Base-by-base conservation (phyloP, 2,888 invertebrate species). In the Crematogaster levior region DNA sequence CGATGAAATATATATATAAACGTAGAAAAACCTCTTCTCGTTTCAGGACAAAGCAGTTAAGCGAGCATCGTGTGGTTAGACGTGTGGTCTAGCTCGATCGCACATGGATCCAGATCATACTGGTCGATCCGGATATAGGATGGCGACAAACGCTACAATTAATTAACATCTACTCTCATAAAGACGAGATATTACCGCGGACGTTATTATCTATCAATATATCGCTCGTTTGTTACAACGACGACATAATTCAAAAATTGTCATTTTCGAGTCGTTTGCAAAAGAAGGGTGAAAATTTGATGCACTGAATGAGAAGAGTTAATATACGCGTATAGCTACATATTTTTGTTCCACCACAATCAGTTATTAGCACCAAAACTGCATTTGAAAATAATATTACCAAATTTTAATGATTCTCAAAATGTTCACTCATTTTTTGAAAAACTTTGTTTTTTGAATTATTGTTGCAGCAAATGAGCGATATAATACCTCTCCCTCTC, bases 91-190 rank as follows among this genome's bases (percentile, higher is more conserved):
- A 24, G n/a, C 3, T 56, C 21, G 27, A 51, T 53, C 34, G 15
- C 30, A 15, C 34, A 30, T 51, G 21, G 48, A 68, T 68, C 68
- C 27, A 68, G 66, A 66, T 66, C 27, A 6, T 30, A 46, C 30
- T 12, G n/a, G 48, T n/a, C 21, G 15, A 73, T 73, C 21, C 30
- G 12, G 58, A 72, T 72, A 51, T 24, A 24, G 15, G 15, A 34
- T 9, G 10, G 18, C n/a, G 24, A 70, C 37, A 53, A 70, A 9
- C 15, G 70, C 12, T 40, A 27, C 27, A 30, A 58, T 73, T 43
- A 73, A 30, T 30, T 72, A 56, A 56, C 7, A 70, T 46, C 24
- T 27, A 6, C 3, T 10, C n/a, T 73, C 21, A n/a, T 43, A 46
- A 61, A 63, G 73, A 60, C 18, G 24, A 15, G 37, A 18, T 15